Percentiles rank a stretch among this genome's conserved stretches.
These are phyloP conservation scores for Falco columbarius DNA, from an alignment of 2,797 vertebrate species.

Conservation along the genomic window DNA sequence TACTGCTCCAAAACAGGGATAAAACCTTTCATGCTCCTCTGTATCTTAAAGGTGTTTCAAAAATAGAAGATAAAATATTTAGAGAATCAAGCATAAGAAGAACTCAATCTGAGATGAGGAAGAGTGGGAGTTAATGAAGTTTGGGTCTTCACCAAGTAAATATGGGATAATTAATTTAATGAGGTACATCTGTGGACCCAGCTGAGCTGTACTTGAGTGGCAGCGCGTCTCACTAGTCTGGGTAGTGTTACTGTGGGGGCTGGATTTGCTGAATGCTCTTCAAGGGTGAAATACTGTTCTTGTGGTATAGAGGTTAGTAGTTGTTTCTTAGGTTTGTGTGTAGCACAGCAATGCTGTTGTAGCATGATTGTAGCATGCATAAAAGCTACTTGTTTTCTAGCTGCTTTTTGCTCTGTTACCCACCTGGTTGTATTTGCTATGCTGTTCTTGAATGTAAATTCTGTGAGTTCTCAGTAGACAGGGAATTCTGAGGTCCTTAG, in stretches of 20 bases:
- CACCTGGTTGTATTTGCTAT: not conserved
- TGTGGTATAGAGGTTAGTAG: too few relatives aligned
- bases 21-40: not conserved
- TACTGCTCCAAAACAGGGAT: not conserved
- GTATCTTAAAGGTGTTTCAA: not conserved
- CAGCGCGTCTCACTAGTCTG: fast-evolving
- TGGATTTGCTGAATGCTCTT: not conserved
- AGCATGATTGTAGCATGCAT: not conserved
- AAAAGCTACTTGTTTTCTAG: not conserved
- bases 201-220: not conserved
- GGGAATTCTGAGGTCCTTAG: not conserved
- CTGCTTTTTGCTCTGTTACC: not conserved
- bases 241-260: not conserved
- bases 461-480: not conserved
- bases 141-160: not conserved
- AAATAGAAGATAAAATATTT: not conserved
- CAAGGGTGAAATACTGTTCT: fast-evolving
- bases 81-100: not conserved
- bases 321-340: not conserved
- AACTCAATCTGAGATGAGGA: not conserved
- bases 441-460: not conserved
- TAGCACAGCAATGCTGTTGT: not conserved
- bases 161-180: not conserved
- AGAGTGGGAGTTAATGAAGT: not conserved
- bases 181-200: not conserved